A percentile compares a stretch with the other conserved stretches of the same genome.
phyloP scores from a whole-genome alignment of 1,140 invertebrate species.

The Euura saliciscinereae region DNA sequence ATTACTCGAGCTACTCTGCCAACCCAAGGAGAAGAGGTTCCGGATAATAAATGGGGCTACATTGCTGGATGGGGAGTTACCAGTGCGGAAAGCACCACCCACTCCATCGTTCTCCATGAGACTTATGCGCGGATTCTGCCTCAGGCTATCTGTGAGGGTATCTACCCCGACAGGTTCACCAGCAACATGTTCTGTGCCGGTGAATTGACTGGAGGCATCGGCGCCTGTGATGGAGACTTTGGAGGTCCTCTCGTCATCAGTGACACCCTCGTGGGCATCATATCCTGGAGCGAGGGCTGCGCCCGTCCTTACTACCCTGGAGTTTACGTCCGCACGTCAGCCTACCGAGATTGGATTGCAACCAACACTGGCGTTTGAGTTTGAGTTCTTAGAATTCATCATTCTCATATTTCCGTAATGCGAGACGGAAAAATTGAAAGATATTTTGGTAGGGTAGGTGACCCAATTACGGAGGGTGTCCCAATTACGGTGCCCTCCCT shows the following conservation, averaged over 20 bases:
- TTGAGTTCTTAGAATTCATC: background rate
- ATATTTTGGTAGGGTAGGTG: too few species aligned
- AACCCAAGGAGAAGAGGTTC: background rate
- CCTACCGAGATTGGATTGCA: constrained; percentile 47
- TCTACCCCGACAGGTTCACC: constrained; percentile 29
- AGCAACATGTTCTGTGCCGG: constrained; percentile 57
- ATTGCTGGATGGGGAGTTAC: constrained; percentile 7
- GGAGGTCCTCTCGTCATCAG: constrained; percentile 57
- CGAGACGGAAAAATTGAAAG: too few species aligned
- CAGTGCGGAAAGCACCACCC: constrained; percentile 8
- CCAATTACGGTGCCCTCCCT: too few species aligned
- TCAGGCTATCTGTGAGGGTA: constrained; percentile 26
- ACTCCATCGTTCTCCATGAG: constrained; percentile 29
- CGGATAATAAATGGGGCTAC: background rate
- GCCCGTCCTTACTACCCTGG: constrained; percentile 59
- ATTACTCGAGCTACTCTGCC: constrained; percentile 30
- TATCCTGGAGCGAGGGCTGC: constrained; percentile 65
- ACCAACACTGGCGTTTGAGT: constrained; percentile 6
- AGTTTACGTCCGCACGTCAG: constrained; percentile 62
- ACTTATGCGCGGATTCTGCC: constrained; percentile 35
- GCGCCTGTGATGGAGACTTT: constrained; percentile 62
- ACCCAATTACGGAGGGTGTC: too few species aligned
- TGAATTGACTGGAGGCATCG: constrained; percentile 50
- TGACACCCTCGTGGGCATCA: constrained; percentile 58
- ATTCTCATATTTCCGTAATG: too few species aligned